Evolutionary conservation across 2,888 invertebrate genomes (phyloP), one percentile per base, ranked within the genome.

Genomic region (Asteroscopus sphinx): DNA sequence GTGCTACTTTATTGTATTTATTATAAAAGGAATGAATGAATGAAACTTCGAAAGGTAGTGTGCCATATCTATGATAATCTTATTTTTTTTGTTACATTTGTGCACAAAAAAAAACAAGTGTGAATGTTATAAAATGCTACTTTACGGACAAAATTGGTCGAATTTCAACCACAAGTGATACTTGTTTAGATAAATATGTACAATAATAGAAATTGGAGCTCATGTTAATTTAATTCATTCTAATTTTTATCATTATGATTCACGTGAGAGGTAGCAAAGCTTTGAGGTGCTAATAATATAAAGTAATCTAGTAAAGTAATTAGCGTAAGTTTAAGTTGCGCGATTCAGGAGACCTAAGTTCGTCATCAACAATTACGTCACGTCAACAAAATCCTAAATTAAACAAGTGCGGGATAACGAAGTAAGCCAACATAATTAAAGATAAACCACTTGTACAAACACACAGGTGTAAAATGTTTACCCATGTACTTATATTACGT

Each of bases 381-480:
- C 72, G 68, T 74, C 71, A 67, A 76, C 72, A 69, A 65, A 83
- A 79, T 79, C 70, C 69, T 64, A 80, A 79, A 81, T 73, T 80
- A 80, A 83, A 79, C 78, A 81, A 79, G 61, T 73, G 65, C 33
- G 52, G 62, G 61, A 76, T 74, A 66, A 76, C 77, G 74, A 65
- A 72, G 74, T 71, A 76, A 79, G 68, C 68, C 65, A 65, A 67
- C 76, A 49, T 76, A 80, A 85, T 83, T 79, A 78, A 81, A 84
- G 78, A 80, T 79, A 70, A 79, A 79, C 80, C 76, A 66, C 75
- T 66, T 52, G 56, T 48, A 62, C 51, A 67, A 74, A 80, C 78
- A 80, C 53, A 60, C 65, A 58, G 67, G 64, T 74, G 59, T 72
- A 63, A 63, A 75, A 41, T 66, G 36, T 65, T 51, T 54, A 45